phyloP scores from a whole-genome alignment of 2,113 vertebrate genomes.

The Bos taurus region ARS-UCD2.0 NC_037330.1:49031501-49032000 shows the following conservation, averaged over 20 bases:
- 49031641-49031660: background rate
- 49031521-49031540: background rate
- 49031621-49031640: background rate
- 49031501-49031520: background rate
- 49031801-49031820: background rate
- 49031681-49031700: background rate
- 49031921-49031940: background rate
- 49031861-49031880: background rate
- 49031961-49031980: background rate
- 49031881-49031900: background rate
- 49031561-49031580: slow-evolving; percentile 19
- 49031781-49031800: slow-evolving; percentile 4
- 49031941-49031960: background rate
- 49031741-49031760: background rate
- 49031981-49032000: background rate
- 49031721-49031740: slow-evolving; percentile 18
- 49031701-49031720: slow-evolving; percentile 4
- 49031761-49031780: background rate
- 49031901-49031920: background rate
- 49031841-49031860: background rate
- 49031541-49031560: background rate
- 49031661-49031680: background rate
- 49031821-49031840: background rate
- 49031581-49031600: background rate
- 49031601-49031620: background rate